Conservation (phyloP, 92 coral and sea anemone genomes). For the Scolanthus callimorphus region DNA sequence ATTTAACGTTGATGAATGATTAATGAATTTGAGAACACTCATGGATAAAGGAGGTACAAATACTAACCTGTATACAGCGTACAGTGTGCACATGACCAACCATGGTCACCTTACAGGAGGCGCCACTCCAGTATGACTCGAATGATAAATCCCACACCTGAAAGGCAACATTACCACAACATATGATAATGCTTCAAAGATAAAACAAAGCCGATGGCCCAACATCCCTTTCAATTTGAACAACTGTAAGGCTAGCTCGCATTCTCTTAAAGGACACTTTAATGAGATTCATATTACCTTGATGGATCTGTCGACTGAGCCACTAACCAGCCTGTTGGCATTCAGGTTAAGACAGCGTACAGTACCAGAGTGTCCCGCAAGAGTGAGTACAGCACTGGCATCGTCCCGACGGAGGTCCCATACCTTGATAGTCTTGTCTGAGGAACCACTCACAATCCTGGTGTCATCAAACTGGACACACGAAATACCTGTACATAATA, state of each 20-base stretch:
- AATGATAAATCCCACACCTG: conserved; percentile 99
- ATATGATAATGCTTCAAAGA: too few species aligned
- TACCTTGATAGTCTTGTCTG: conserved; percentile 90
- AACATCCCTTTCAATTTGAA: too few species aligned
- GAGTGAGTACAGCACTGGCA: conserved; percentile 80
- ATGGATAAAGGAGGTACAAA: too few species aligned
- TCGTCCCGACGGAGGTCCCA: conserved; percentile 92
- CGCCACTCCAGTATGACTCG: conserved; percentile 99
- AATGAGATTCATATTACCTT: too few species aligned
- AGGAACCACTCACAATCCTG: conserved; percentile 95
- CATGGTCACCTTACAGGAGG: conserved; percentile 99
- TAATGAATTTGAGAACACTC: too few species aligned
- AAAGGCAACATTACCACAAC: too few species aligned
- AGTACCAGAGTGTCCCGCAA: conserved; percentile 98
- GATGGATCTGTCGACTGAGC: conserved; percentile 94
- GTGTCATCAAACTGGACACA: conserved; percentile 99
- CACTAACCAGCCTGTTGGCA: conserved; percentile 97
- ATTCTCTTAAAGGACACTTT: too few species aligned
- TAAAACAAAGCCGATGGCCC: too few species aligned
- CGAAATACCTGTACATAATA: conserved; percentile 65
- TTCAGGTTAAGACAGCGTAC: conserved; percentile 91
- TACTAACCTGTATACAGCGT: conserved; percentile 85
- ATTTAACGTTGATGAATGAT: too few species aligned
- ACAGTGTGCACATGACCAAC: conserved; percentile 99
- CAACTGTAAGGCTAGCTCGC: too few species aligned